These are phyloP conservation scores for Philaethria dido DNA, from an alignment of 2,888 invertebrate genomes.

Conservation along the genomic window DNA sequence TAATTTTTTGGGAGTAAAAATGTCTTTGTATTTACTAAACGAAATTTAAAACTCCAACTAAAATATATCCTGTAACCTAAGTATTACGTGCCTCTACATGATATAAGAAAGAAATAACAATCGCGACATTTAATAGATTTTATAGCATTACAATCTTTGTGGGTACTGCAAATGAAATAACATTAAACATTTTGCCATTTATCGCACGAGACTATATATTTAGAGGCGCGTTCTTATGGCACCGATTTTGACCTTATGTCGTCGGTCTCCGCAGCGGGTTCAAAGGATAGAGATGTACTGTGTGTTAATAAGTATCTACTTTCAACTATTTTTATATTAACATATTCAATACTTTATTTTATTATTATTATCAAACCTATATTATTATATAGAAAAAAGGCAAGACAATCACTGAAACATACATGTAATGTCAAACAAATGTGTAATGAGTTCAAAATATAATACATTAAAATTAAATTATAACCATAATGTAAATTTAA, in stretches of 20 bases:
- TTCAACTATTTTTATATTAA: too few species aligned
- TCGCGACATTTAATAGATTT: slow-evolving; percentile 38
- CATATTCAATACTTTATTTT: too few species aligned
- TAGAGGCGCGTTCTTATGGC: slow-evolving; percentile 70
- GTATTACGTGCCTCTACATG: neutral
- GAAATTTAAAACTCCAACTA: neutral
- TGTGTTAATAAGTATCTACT: neutral
- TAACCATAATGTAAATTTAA: neutral
- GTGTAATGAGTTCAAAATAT: too few species aligned
- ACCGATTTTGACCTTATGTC: slow-evolving; percentile 79
- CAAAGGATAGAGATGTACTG: slow-evolving; percentile 57
- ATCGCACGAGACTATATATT: slow-evolving; percentile 77
- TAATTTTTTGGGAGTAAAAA: too few species aligned
- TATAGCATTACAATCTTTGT: slow-evolving; percentile 35
- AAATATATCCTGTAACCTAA: slow-evolving; percentile 1
- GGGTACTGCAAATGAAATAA: slow-evolving; percentile 69
- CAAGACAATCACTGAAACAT: too few species aligned
- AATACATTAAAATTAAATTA: too few species aligned
- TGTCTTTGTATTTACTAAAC: too few species aligned
- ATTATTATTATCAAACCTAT: too few species aligned
- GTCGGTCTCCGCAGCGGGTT: slow-evolving; percentile 74
- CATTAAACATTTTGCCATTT: slow-evolving; percentile 69
- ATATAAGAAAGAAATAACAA: slow-evolving; percentile 31
- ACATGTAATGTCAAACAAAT: too few species aligned
- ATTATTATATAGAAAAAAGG: too few species aligned